Evolutionary conservation across 2,888 invertebrate genomes (phyloP).

Genomic region (Dromius quadrimaculatus): DNA sequence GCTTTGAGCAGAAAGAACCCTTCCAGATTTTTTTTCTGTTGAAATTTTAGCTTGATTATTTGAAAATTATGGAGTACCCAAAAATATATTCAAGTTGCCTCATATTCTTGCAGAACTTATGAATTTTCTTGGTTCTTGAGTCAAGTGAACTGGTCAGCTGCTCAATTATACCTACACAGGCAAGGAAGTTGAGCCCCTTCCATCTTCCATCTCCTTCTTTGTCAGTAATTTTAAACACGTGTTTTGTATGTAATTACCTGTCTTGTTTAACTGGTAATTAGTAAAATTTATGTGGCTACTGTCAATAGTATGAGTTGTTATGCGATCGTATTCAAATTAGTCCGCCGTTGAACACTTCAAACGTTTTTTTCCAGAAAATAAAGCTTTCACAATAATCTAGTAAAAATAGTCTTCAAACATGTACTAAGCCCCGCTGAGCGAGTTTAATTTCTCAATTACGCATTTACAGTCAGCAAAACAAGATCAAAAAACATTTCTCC

Average conservation of each 20-base stretch:
- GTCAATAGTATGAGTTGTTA: slow-evolving; percentile 43
- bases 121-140: no score
- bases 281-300: slow-evolving; percentile 41
- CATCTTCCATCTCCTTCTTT: no score
- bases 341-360: no score
- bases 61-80: no score
- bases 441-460: slow-evolving; percentile 32
- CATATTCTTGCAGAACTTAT: no score
- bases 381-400: neutral
- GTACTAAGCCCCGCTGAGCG: slow-evolving; percentile 3
- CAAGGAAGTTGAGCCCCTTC: neutral
- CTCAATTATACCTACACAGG: neutral
- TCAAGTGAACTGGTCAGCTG: neutral
- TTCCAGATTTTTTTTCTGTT: no score
- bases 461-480: slow-evolving; percentile 9
- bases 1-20: no score
- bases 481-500: slow-evolving; percentile 3
- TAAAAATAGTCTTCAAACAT: neutral
- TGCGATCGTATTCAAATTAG: slow-evolving; percentile 31
- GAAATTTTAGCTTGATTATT: no score
- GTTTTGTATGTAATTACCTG: slow-evolving; percentile 40
- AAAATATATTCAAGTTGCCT: no score
- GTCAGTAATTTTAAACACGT: slow-evolving; percentile 43
- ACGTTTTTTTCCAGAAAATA: no score
- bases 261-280: slow-evolving; percentile 42